phyloP scores from a whole-genome alignment of 2,113 vertebrate species.

The Macrotis lagotis region DNA sequence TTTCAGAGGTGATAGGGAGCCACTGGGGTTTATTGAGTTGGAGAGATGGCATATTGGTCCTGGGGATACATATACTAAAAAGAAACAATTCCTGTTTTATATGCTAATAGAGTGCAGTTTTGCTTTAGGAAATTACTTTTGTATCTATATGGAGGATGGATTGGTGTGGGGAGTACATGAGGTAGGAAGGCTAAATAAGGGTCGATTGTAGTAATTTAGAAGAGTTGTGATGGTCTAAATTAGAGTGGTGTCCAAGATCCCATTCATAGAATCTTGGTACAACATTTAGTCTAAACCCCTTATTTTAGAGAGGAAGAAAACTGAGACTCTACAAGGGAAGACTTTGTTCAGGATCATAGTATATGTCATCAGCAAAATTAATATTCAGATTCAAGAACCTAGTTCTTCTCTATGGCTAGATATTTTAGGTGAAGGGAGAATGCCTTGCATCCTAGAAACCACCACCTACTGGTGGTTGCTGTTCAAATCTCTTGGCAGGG shows the following conservation, averaged over 20 bases:
- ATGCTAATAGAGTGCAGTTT: not conserved
- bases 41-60: not conserved
- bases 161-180: not conserved
- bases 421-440: not conserved
- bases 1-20: not conserved
- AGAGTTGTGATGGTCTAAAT: not conserved
- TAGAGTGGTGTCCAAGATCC: not conserved
- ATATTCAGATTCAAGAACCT: not conserved
- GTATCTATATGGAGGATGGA: not conserved
- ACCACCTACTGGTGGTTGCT: not conserved
- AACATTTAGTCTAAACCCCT: not conserved
- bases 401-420: not conserved
- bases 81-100: not conserved
- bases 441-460: not conserved
- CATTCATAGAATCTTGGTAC: not conserved
- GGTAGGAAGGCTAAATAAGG: not conserved
- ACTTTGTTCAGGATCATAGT: not conserved
- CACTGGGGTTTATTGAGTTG: not conserved
- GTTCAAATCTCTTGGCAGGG: not conserved
- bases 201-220: not conserved
- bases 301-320: not conserved
- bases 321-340: not conserved
- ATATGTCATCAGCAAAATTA: not conserved
- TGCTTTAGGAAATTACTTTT: not conserved
- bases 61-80: not conserved